A percentile compares a stretch with the other conserved stretches of the same genome.
phyloP scores from a whole-genome alignment of 2,888 invertebrate genomes.

The Platerodrilus igneus region DNA sequence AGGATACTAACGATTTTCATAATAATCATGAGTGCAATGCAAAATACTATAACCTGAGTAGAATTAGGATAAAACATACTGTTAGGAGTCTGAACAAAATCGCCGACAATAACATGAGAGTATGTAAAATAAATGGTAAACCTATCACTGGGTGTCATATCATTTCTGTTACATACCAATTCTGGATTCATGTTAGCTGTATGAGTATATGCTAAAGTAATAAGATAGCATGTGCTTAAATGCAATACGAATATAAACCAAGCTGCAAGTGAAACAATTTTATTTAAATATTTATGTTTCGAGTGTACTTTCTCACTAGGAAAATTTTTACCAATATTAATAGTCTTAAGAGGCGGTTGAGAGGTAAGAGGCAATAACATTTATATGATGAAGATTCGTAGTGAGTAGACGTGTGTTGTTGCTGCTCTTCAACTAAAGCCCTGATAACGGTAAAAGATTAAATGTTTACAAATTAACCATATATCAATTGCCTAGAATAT shows the following conservation, averaged over 20 bases:
- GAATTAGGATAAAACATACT: conserved; percentile 5
- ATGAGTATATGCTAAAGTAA: conserved; percentile 6
- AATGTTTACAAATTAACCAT: too few relatives aligned
- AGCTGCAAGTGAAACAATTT: conserved; percentile 8
- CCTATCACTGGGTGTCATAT: not conserved
- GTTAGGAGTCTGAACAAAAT: not conserved
- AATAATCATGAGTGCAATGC: conserved; percentile 4
- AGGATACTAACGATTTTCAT: not conserved
- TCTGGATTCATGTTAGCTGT: conserved; percentile 5
- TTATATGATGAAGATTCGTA: too few relatives aligned
- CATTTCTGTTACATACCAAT: not conserved
- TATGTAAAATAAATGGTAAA: conserved; percentile 1
- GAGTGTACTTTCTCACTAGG: conserved; percentile 7
- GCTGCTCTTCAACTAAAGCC: too few relatives aligned
- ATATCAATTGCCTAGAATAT: too few relatives aligned
- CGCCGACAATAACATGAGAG: not conserved
- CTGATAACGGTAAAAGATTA: too few relatives aligned
- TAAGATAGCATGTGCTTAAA: conserved; percentile 6
- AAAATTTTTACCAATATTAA: conserved; percentile 13
- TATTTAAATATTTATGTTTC: conserved; percentile 6
- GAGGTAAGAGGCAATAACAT: conserved; percentile 10
- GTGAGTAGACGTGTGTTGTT: too few relatives aligned
- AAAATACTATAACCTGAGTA: not conserved
- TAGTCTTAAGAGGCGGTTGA: conserved; percentile 18
- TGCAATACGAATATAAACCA: conserved; percentile 13